phyloP scores from a whole-genome alignment of 2,888 invertebrate species.

The Xylota sylvarum region DNA sequence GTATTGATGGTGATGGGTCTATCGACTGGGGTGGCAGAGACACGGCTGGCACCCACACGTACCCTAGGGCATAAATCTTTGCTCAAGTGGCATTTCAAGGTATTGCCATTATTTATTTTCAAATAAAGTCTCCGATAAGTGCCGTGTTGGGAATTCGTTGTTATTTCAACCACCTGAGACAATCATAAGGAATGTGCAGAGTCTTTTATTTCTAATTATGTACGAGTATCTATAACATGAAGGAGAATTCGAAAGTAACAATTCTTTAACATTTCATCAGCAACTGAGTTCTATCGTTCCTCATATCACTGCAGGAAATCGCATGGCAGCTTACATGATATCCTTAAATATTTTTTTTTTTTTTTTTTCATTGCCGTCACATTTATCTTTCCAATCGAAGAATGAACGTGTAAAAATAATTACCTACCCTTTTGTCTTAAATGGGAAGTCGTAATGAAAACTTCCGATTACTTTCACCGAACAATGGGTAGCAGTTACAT shows the following conservation, averaged over 20 bases:
- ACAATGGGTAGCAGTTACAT: slow-evolving; percentile 60
- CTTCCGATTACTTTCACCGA: slow-evolving; percentile 66
- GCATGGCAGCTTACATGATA: too few species aligned
- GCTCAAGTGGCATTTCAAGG: slow-evolving; percentile 72
- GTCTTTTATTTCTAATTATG: not conserved
- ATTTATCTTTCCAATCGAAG: slow-evolving; percentile 14
- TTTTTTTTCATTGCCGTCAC: slow-evolving; percentile 5
- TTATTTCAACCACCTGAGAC: slow-evolving; percentile 66
- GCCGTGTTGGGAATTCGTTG: slow-evolving; percentile 64
- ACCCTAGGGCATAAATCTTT: slow-evolving; percentile 70
- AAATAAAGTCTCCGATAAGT: slow-evolving; percentile 51
- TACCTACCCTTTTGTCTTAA: slow-evolving; percentile 68
- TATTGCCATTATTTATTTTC: slow-evolving; percentile 73
- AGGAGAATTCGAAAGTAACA: not conserved
- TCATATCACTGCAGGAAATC: too few species aligned
- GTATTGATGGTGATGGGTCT: slow-evolving; percentile 74
- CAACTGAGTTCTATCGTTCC: not conserved
- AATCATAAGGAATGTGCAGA: not conserved
- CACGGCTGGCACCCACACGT: slow-evolving; percentile 40
- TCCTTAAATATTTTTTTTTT: not conserved
- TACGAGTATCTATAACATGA: not conserved
- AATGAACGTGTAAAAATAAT: slow-evolving; percentile 66
- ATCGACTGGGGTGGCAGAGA: slow-evolving; percentile 47
- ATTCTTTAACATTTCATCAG: too few species aligned
- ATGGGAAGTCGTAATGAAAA: slow-evolving; percentile 61